Conservation (phyloP, 2,797 vertebrate species). For the Rhinella marina region DNA sequence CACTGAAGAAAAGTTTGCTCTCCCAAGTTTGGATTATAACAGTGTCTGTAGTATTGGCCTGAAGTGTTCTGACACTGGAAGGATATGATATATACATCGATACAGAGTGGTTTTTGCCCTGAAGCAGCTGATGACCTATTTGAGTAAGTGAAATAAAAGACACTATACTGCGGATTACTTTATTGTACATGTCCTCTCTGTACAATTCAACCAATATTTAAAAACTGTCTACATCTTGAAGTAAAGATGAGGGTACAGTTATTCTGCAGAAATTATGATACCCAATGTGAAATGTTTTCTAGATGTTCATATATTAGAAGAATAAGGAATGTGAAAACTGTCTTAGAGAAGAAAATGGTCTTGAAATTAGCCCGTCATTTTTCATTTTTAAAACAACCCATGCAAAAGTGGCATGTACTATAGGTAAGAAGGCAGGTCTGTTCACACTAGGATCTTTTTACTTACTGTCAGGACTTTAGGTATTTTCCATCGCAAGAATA, state of each 20-base stretch:
- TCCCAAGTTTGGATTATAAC: neutral
- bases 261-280: neutral
- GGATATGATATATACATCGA: conserved; percentile 1
- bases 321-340: neutral
- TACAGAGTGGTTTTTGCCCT: conserved; percentile 22
- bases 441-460: too few relatives aligned
- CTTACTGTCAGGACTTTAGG: too few relatives aligned
- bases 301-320: neutral
- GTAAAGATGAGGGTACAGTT: neutral
- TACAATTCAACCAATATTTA: neutral
- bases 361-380: too few relatives aligned
- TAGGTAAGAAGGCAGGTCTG: too few relatives aligned
- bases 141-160: conserved; percentile 1
- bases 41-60: neutral
- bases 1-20: neutral
- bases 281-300: neutral
- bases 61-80: conserved; percentile 18
- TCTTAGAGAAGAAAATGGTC: neutral
- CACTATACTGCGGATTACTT: neutral
- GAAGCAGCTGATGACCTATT: conserved; percentile 23
- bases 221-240: neutral
- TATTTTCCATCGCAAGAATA: too few relatives aligned
- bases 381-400: too few relatives aligned
- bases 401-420: too few relatives aligned
- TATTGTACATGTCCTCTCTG: conserved; percentile 7